These are phyloP conservation scores for Drosophila nigrodunni DNA, from an alignment of 1,140 invertebrate genomes.

Conservation along the genomic window DNA sequence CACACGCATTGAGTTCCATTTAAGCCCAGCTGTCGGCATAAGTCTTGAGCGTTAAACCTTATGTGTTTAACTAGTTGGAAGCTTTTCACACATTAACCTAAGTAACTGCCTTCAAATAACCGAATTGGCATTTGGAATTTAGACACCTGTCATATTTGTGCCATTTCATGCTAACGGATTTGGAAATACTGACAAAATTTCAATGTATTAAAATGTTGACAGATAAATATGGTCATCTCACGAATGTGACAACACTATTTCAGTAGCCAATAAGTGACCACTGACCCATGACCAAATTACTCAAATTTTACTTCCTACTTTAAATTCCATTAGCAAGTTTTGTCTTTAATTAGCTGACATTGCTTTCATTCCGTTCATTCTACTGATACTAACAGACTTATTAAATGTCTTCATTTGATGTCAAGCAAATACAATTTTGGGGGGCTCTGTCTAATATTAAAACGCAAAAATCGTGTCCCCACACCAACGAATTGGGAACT, in stretches of 20 bases:
- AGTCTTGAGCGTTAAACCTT: slow-evolving; percentile 28
- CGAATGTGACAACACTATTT: slow-evolving; percentile 18
- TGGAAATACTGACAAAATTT: slow-evolving; percentile 36
- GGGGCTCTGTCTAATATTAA: slow-evolving; percentile 36
- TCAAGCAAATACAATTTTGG: slow-evolving; percentile 60
- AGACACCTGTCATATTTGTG: slow-evolving; percentile 70
- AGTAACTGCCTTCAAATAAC: slow-evolving; percentile 51
- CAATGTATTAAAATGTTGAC: slow-evolving; percentile 15
- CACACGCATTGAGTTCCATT: neutral
- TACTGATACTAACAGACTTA: slow-evolving; percentile 19
- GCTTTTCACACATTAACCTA: slow-evolving; percentile 24
- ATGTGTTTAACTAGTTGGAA: slow-evolving; percentile 36
- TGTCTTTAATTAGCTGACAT: slow-evolving; percentile 31
- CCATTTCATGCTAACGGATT: slow-evolving; percentile 60
- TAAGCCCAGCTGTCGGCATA: slow-evolving; percentile 34
- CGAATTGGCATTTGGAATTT: slow-evolving; percentile 52
- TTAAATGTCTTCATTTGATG: slow-evolving; percentile 62
- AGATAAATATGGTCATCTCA: slow-evolving; percentile 19
- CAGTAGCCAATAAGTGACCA: neutral
- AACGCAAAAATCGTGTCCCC: slow-evolving; percentile 58
- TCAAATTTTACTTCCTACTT: too few relatives aligned
- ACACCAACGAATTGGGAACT: slow-evolving; percentile 37
- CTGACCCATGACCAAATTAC: neutral
- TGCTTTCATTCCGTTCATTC: slow-evolving; percentile 2
- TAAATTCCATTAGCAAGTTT: slow-evolving; percentile 21